Base-by-base conservation (phyloP, 2,797 vertebrate species). In the Sebastolobus altivelis region DNA sequence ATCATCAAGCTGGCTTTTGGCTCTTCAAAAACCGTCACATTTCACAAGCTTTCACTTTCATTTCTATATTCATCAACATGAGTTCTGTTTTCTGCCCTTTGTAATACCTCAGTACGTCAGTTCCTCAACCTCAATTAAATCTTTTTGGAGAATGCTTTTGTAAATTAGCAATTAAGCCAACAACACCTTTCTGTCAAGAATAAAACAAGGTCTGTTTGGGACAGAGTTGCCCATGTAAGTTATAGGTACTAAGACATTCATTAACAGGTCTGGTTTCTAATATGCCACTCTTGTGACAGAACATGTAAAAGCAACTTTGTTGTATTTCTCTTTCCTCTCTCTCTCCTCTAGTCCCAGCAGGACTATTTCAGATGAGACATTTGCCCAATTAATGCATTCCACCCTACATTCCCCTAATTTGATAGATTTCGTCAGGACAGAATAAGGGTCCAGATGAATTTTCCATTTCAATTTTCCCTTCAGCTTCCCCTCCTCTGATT, bases 401-500 rank as follows among this genome's bases (percentile, higher is more conserved):
- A 58, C 58, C 65, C 72, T 75, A 52, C 69, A 65, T 83, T 16
- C 33, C 46, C 55, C 43, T 83, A 83, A 89, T 83, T 82, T 91
- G 80, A 88, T 81, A 65, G 65, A 88, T 88, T 91, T 82, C 2
- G 16, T 68, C 61, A 70, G 59, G 75, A 54, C 65, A 80, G 77
- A 88, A 81, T 38, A 86, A 75, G 35, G 61, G 75, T 81, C 73
- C 69, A 70, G 49, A 87, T 72, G 62, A 85, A 93, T 92, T 91
- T 89, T 78, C 80, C 80, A 75, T 91, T 92, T 87, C 72, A 83
- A 72, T 80, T 84, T 84, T 72, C 79, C 65, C 60, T 72, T 84
- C 80, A 75, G 79, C 68, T 79, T 82, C 75, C 60, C 61, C 72
- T 87, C 81, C 77, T 79, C 75, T 88, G 87, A 94, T 92, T 95